phyloP scores from a whole-genome alignment of 2,797 vertebrate genomes.

The Caiman crocodilus region DNA sequence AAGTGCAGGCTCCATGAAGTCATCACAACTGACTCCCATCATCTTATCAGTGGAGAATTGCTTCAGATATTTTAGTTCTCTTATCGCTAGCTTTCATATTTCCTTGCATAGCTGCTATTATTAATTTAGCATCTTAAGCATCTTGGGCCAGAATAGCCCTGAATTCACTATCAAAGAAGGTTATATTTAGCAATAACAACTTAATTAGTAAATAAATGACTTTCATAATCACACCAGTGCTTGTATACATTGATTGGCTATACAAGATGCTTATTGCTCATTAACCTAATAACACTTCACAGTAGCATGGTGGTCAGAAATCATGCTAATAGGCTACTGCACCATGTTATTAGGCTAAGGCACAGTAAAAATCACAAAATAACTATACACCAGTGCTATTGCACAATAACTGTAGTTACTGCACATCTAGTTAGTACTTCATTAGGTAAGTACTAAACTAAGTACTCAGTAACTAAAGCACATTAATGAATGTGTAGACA shows the following conservation, averaged over 20 bases:
- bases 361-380: too few species aligned
- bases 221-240: not conserved
- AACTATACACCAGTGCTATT: too few species aligned
- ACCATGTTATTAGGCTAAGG: too few species aligned
- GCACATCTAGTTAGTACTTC: too few species aligned
- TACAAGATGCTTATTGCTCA: too few species aligned
- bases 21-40: not conserved
- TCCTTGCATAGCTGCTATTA: not conserved
- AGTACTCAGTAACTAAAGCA: too few species aligned
- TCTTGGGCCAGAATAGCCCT: not conserved
- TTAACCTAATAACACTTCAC: too few species aligned
- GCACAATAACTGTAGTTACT: too few species aligned
- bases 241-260: not conserved
- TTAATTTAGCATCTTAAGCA: not conserved
- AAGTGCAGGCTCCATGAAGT: fast-evolving
- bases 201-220: not conserved
- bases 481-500: too few species aligned
- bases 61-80: not conserved
- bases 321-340: too few species aligned
- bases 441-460: too few species aligned
- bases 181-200: fast-evolving
- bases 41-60: not conserved
- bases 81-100: not conserved
- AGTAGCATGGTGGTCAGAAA: too few species aligned
- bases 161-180: not conserved